Base-by-base conservation (phyloP, 2,888 invertebrate species). In the Dendrolimus pini region DNA sequence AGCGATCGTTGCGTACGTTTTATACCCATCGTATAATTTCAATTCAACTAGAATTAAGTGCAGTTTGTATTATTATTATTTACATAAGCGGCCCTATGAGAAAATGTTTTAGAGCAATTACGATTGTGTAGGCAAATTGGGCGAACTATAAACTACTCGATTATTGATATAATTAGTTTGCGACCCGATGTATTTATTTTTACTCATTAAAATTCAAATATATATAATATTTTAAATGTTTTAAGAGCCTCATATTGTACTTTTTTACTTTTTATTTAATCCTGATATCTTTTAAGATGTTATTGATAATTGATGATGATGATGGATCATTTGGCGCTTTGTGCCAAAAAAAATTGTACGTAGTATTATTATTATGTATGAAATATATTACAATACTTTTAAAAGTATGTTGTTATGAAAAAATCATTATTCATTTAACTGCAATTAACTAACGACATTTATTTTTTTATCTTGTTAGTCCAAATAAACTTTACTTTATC, bases 151-250 rank as follows among this genome's bases (percentile, higher is more conserved):
- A 75, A 80, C 76, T 76, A 82, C 82, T 84, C 74, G 78, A 82
- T 83, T 85, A 86, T 85, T 79, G 78, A 78, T 70, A 74, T 81
- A 77, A 86, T 85, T 80, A 83, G 77, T 78, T 80, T 60, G 71
- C 72, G 71, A 71, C 71, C 66, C 59, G 61, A 65, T 68, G 64
- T 66, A 58, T 71, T 67, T 74, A 72, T 62, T 67, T 60, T 70
- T 69, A 47, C 9, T 47, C 47, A 12, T 47, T 47, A 47, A 47
- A 47, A 10, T 9, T 47, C 12, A 0, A 47, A 47, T 47, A 8
- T 47, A 30, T 18, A 18, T 18, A 18, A 18, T 18, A 30, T 30
- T 3, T 30, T 30, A 30, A 30, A 30, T 6, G 30, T 30, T 2
- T 2, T 18, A 18, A 18, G 3, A 18, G 18, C 18, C 18, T 18